Evolutionary conservation across 1,140 invertebrate species (phyloP).

Genomic region (Zeugodacus cucurbitae): DNA sequence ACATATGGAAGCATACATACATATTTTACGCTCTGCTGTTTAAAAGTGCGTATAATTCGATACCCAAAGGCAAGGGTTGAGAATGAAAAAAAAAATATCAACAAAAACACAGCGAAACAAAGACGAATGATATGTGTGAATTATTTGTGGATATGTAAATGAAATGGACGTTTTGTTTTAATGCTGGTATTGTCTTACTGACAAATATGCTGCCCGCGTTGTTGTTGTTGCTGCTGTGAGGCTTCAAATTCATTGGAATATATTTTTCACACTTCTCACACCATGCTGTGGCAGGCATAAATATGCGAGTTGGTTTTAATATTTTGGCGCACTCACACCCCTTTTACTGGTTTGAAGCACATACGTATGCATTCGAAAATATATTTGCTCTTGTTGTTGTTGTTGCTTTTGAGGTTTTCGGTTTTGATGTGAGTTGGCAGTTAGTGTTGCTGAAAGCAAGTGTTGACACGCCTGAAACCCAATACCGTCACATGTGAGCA

Average conservation of each 20-base stretch:
- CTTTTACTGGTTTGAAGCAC: background rate
- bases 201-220: background rate
- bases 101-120: background rate
- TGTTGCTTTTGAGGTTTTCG: background rate
- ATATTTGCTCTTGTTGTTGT: background rate
- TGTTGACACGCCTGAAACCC: slow-evolving; percentile 11
- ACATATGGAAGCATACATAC: background rate
- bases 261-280: slow-evolving; percentile 30
- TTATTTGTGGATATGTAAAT: slow-evolving; percentile 28
- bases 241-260: slow-evolving; percentile 24
- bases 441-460: slow-evolving; percentile 19
- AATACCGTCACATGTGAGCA: background rate
- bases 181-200: background rate
- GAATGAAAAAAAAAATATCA: background rate
- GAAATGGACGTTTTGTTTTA: slow-evolving; percentile 1
- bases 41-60: slow-evolving; percentile 17
- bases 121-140: slow-evolving; percentile 24
- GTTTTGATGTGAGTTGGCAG: slow-evolving; percentile 19
- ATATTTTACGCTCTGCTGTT: background rate
- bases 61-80: background rate
- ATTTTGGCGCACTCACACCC: slow-evolving; percentile 22
- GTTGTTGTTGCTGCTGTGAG: background rate
- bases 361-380: background rate
- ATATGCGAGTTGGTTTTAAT: background rate
- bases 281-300: background rate